A percentile compares a stretch with the other conserved stretches of the same genome.
These are phyloP conservation scores for Vanessa cardui DNA, from an alignment of 2,888 invertebrate genomes.

Conservation along the genomic window DNA sequence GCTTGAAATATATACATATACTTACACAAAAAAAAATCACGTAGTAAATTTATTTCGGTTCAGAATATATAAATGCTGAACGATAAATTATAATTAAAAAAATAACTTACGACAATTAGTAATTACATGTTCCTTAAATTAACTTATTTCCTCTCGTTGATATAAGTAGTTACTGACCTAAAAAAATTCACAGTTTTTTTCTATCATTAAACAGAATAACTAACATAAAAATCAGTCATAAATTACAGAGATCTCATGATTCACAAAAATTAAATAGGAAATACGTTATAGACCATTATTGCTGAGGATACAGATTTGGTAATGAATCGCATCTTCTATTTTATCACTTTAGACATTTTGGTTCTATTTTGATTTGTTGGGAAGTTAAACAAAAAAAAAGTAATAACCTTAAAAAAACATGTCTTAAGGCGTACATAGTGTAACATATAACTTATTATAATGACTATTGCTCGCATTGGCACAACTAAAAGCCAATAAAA, in stretches of 20 bases:
- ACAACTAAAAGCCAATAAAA: too few relatives aligned
- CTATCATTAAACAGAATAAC: conserved; percentile 1
- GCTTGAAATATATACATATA: background rate
- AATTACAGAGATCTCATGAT: conserved; percentile 59
- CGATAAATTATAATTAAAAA: background rate
- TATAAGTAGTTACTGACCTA: background rate
- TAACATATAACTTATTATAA: too few relatives aligned
- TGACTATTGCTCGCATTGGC: too few relatives aligned
- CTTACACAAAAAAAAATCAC: background rate
- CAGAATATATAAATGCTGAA: background rate
- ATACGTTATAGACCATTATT: background rate
- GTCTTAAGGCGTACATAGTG: too few relatives aligned
- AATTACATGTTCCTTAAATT: background rate
- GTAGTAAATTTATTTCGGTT: background rate
- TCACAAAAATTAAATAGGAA: conserved; percentile 40
- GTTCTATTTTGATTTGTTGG: too few relatives aligned
- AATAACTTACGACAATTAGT: background rate
- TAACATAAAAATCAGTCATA: conserved; percentile 66
- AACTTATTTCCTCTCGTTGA: background rate
- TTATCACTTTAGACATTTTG: too few relatives aligned
- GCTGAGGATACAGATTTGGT: too few relatives aligned
- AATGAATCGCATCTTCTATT: too few relatives aligned
- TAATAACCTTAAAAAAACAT: too few relatives aligned
- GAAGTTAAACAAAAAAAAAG: too few relatives aligned
- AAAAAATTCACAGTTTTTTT: background rate